These are phyloP conservation scores for Atrina japonica DNA, from an alignment of 2,888 invertebrate genomes.

Conservation along the genomic window DNA sequence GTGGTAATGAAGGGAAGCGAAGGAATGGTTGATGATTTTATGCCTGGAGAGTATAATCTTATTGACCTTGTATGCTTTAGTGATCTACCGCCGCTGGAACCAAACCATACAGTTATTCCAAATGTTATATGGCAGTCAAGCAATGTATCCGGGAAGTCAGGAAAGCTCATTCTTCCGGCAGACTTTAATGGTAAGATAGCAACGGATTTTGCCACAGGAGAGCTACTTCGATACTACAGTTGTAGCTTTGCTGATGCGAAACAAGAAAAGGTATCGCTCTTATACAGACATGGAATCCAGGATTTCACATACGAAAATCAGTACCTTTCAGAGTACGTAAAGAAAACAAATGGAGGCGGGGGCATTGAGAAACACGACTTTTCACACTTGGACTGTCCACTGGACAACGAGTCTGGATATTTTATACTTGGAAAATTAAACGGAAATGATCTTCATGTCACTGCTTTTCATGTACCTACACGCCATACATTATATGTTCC, in stretches of 20 bases:
- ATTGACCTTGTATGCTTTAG: slow-evolving; percentile 49
- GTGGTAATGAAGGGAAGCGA: slow-evolving; percentile 47
- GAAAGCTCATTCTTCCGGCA: slow-evolving; percentile 46
- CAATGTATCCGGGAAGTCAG: slow-evolving; percentile 38
- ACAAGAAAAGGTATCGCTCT: slow-evolving; percentile 46
- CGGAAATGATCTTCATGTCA: slow-evolving; percentile 43
- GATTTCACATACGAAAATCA: slow-evolving; percentile 58
- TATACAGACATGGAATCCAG: slow-evolving; percentile 53
- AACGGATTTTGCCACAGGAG: slow-evolving; percentile 50
- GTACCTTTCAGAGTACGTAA: slow-evolving; percentile 52
- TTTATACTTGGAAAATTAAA: slow-evolving; percentile 51
- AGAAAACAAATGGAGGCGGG: slow-evolving; percentile 32
- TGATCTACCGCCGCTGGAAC: slow-evolving; percentile 49
- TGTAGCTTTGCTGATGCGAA: slow-evolving; percentile 50
- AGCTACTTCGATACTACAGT: slow-evolving; percentile 52
- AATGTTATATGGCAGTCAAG: slow-evolving; percentile 46
- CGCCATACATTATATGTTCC: slow-evolving; percentile 51
- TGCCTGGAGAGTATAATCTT: slow-evolving; percentile 50
- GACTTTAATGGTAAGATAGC: slow-evolving; percentile 46
- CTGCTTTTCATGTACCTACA: slow-evolving; percentile 32
- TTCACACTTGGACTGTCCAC: slow-evolving; percentile 57
- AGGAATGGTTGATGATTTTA: slow-evolving; percentile 49
- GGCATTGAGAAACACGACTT: slow-evolving; percentile 57
- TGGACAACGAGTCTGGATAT: slow-evolving; percentile 48
- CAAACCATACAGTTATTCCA: slow-evolving; percentile 47